Evolutionary conservation across 2,113 vertebrate genomes (phyloP).

Genomic region (Cyanoramphus novaezelandiae): DNA sequence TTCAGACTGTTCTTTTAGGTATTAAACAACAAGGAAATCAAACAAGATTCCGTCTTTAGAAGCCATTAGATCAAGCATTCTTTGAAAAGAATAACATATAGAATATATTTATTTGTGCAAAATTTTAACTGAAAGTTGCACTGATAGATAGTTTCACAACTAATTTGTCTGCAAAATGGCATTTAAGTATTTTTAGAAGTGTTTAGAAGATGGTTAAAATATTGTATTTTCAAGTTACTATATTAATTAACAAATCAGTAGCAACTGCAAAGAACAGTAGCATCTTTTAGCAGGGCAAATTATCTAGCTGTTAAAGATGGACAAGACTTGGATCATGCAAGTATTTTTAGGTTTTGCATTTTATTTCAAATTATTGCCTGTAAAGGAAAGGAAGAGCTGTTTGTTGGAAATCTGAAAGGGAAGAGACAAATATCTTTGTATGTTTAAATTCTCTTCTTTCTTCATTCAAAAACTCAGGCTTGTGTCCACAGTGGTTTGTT

Average conservation of each 20-base stretch:
- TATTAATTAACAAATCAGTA: neutral
- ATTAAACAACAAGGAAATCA: conserved; percentile 12
- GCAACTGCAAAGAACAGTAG: neutral
- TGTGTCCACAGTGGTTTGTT: conserved; percentile 32
- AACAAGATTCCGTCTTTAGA: conserved; percentile 26
- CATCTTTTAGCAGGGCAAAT: neutral
- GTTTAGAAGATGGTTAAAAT: neutral
- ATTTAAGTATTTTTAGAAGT: neutral
- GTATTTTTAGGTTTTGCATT: neutral
- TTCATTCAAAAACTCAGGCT: conserved; percentile 31
- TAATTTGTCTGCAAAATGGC: neutral
- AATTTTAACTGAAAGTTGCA: neutral
- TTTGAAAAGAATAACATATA: conserved; percentile 51
- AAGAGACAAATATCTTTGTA: conserved; percentile 25
- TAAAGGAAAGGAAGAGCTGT: neutral
- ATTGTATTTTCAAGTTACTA: neutral
- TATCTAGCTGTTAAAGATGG: neutral
- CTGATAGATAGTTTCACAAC: neutral
- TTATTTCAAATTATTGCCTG: neutral
- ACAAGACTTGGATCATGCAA: neutral
- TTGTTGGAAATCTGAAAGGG: neutral
- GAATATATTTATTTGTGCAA: conserved; percentile 27
- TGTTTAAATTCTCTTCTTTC: conserved; percentile 13
- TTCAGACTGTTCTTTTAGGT: conserved; percentile 38
- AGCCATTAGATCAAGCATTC: conserved; percentile 48